A percentile compares a stretch with the other conserved stretches of the same genome.
Evolutionary conservation across 2,888 invertebrate genomes (phyloP).

Genomic region (Notodonta ziczac): DNA sequence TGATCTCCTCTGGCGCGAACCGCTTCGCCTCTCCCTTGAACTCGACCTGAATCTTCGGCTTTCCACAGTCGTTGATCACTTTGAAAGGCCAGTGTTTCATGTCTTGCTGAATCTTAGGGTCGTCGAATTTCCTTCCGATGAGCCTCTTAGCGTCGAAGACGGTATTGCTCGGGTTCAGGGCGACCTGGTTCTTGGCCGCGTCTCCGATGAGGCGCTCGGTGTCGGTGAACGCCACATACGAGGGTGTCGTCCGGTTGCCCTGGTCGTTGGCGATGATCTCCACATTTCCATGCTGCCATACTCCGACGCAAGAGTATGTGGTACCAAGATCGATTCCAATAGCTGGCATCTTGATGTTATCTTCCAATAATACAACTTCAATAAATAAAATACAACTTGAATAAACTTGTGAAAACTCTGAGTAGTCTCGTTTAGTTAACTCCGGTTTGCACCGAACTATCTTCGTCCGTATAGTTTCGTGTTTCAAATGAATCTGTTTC

Average conservation of each 20-base stretch:
- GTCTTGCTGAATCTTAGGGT: conserved; percentile 90
- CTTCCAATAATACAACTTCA: conserved; percentile 15
- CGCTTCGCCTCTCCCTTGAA: conserved; percentile 87
- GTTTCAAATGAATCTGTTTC: conserved; percentile 69
- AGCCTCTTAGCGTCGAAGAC: conserved; percentile 91
- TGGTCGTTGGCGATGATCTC: conserved; percentile 89
- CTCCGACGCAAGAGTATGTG: conserved; percentile 83
- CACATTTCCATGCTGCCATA: conserved; percentile 88
- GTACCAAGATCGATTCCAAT: conserved; percentile 84
- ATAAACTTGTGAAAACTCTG: conserved; percentile 7
- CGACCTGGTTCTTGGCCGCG: conserved; percentile 89
- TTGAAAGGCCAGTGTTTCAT: conserved; percentile 94
- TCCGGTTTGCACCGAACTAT: conserved; percentile 58
- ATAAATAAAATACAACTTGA: conserved; percentile 6
- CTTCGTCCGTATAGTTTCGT: conserved; percentile 54
- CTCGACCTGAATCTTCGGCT: conserved; percentile 88
- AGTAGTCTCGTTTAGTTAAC: conserved; percentile 19
- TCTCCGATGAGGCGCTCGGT: conserved; percentile 88
- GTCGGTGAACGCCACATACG: conserved; percentile 90
- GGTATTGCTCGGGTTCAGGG: conserved; percentile 90
- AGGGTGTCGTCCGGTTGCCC: conserved; percentile 90
- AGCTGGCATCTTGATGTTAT: conserved; percentile 71
- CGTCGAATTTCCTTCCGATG: conserved; percentile 91
- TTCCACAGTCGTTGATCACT: conserved; percentile 86
- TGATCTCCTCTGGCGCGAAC: conserved; percentile 89